Conservation (phyloP, 2,888 invertebrate species). For the Dryobota labecula region DNA sequence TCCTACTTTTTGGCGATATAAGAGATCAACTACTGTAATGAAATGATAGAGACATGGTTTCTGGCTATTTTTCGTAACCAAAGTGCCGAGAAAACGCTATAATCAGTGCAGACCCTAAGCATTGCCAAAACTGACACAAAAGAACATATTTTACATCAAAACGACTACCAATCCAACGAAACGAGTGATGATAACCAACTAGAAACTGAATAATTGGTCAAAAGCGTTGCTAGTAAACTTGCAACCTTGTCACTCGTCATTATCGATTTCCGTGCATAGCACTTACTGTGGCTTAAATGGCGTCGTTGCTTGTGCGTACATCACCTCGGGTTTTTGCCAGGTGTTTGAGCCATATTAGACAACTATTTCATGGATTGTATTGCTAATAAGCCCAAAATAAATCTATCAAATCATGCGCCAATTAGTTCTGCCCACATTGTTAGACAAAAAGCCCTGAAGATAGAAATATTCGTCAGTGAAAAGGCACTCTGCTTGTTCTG, state of each 20-base stretch:
- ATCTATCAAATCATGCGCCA: not conserved
- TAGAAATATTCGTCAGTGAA: constrained; percentile 28
- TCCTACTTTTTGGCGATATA: not conserved
- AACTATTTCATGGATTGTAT: not conserved
- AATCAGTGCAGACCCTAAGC: not conserved
- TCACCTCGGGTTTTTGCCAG: constrained; percentile 2
- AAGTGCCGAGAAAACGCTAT: not conserved
- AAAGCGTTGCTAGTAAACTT: constrained; percentile 47
- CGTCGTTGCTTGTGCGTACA: constrained; percentile 38
- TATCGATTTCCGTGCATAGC: constrained; percentile 55
- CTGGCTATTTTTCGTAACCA: not conserved
- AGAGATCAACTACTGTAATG: not conserved
- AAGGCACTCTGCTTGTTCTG: constrained; percentile 19
- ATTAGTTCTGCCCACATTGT: constrained; percentile 14
- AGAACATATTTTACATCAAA: not conserved
- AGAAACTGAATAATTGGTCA: constrained; percentile 13
- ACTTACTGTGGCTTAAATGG: constrained; percentile 43
- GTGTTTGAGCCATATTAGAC: not conserved
- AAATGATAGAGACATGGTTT: not conserved
- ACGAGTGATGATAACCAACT: not conserved
- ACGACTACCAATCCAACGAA: not conserved
- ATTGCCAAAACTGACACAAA: not conserved
- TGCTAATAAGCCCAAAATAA: constrained; percentile 14
- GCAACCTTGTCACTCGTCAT: constrained; percentile 48
- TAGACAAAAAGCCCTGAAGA: constrained; percentile 6